Conservation (phyloP, 92 coral and sea anemone genomes). For the Siderastrea radians region DNA sequence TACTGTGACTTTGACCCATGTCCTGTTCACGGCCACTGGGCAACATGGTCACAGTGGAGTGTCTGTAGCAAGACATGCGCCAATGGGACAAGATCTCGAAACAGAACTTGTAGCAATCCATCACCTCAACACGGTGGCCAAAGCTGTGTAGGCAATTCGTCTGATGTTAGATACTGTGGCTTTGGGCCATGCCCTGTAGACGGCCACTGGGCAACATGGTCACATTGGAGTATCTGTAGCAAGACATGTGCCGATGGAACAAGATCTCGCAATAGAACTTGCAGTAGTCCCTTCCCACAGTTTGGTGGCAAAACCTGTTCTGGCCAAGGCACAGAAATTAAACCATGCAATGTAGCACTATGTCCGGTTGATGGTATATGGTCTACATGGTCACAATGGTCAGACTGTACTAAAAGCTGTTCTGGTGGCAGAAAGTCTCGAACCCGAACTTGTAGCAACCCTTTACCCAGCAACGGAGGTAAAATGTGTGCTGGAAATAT, state of each 20-base stretch:
- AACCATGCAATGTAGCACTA: constrained; percentile 41
- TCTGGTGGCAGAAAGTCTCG: constrained; percentile 73
- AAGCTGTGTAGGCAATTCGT: constrained; percentile 76
- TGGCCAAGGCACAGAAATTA: constrained; percentile 47
- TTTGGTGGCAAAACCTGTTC: constrained; percentile 75
- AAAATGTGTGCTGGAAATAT: constrained; percentile 66
- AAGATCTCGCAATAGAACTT: constrained; percentile 65
- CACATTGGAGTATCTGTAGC: constrained; percentile 84
- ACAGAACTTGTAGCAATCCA: constrained; percentile 73
- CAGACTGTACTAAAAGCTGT: constrained; percentile 78
- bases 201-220: constrained; percentile 91
- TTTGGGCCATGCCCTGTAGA: constrained; percentile 75
- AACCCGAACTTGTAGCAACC: constrained; percentile 69
- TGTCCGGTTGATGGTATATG: constrained; percentile 80
- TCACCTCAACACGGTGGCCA: constrained; percentile 71
- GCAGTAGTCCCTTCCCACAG: constrained; percentile 71
- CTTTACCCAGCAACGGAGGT: constrained; percentile 55
- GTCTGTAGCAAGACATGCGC: constrained; percentile 82
- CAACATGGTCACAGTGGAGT: constrained; percentile 86
- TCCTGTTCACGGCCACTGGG: constrained; percentile 87
- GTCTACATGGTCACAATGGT: constrained; percentile 91
- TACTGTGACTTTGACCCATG: constrained; percentile 69
- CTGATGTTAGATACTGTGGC: constrained; percentile 65
- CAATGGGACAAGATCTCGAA: constrained; percentile 65
- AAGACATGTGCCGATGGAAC: constrained; percentile 77